These are phyloP conservation scores for Clavelina lepadiformis DNA, from an alignment of 23 tunicate species.

Conservation along the genomic window DNA sequence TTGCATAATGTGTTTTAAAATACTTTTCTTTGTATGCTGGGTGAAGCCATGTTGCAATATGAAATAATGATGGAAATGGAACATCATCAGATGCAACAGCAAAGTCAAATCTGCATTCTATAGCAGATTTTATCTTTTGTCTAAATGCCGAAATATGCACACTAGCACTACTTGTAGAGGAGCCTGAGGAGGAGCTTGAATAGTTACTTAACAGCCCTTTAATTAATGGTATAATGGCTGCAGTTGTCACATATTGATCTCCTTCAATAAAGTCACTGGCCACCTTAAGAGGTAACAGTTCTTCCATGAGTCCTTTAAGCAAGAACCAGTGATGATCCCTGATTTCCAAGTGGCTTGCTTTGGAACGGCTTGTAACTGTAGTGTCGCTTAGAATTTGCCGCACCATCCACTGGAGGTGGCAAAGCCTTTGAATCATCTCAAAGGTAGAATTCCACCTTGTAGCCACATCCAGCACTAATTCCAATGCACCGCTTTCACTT, in stretches of 20 bases:
- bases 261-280: neutral
- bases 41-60: no score
- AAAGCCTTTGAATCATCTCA: conserved; percentile 22
- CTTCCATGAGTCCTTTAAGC: conserved; percentile 2
- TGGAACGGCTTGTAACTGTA: neutral
- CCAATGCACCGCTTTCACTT: neutral
- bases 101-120: no score
- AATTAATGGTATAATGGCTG: no score
- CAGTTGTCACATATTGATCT: neutral
- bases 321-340: conserved; percentile 32
- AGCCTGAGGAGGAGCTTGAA: no score
- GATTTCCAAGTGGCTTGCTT: conserved; percentile 20
- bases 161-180: no score
- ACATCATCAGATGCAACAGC: no score
- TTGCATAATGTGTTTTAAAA: neutral
- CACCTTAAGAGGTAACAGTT: neutral
- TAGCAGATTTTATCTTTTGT: no score
- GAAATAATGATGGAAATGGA: no score
- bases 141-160: no score
- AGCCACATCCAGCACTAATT: conserved; percentile 27
- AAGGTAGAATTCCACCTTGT: conserved; percentile 28
- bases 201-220: no score
- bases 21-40: no score
- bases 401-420: conserved; percentile 17
- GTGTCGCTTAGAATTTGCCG: conserved; percentile 22